Evolutionary conservation across 2,113 vertebrate species (phyloP).

Genomic region (Callorhinus ursinus): DNA sequence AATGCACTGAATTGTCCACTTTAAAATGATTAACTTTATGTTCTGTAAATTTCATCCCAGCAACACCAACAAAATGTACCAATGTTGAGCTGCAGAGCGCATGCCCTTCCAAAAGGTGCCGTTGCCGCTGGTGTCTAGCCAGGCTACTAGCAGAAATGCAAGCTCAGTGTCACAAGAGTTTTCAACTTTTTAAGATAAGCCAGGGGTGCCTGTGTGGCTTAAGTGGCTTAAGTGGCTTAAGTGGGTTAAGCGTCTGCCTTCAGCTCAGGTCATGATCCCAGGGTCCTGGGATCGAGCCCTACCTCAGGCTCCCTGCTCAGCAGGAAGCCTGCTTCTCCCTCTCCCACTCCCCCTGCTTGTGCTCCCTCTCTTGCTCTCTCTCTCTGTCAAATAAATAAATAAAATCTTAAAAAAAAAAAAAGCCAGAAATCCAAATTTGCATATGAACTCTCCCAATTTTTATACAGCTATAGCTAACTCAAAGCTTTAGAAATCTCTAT

Average conservation of each 20-base stretch:
- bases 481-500: background rate
- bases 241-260: background rate
- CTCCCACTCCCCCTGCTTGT: background rate
- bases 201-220: background rate
- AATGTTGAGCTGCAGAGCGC: background rate
- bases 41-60: constrained; percentile 40
- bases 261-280: background rate
- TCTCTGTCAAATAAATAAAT: background rate
- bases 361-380: too few species aligned
- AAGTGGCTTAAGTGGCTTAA: too few species aligned
- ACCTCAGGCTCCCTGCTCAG: too few species aligned
- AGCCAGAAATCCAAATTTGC: constrained; percentile 40
- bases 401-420: background rate
- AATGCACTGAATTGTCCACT: constrained; percentile 6
- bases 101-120: background rate
- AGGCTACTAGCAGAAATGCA: background rate
- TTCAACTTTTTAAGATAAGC: background rate
- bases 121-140: background rate
- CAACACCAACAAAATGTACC: background rate
- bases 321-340: background rate
- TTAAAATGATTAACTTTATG: constrained; percentile 31
- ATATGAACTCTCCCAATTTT: background rate
- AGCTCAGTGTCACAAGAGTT: background rate
- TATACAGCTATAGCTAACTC: background rate
- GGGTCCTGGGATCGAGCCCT: too few species aligned